Percentiles rank a stretch among this genome's conserved stretches.
phyloP scores from a whole-genome alignment of 2,888 invertebrate genomes.

The Cantharis flavilabris region DNA sequence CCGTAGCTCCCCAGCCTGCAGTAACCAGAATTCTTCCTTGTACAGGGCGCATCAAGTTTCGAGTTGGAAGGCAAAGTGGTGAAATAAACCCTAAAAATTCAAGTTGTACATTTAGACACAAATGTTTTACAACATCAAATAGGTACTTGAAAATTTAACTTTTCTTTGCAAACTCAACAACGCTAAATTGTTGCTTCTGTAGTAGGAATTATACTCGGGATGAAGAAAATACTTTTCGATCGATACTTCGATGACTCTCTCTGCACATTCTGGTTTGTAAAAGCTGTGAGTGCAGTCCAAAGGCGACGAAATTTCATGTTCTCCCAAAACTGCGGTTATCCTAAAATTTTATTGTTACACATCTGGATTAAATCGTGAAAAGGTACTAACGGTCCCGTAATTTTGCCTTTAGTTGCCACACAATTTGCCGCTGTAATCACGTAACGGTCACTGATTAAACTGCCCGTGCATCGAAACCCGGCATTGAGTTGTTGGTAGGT shows the following conservation, averaged over 20 bases:
- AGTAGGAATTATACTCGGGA: constrained; percentile 40
- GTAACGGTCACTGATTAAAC: constrained; percentile 59
- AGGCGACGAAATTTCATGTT: constrained; percentile 55
- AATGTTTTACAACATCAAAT: neutral
- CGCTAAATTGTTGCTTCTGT: constrained; percentile 39
- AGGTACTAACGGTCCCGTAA: neutral
- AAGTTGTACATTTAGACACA: neutral
- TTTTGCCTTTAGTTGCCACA: constrained; percentile 46
- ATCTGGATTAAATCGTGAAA: neutral
- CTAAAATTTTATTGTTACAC: neutral
- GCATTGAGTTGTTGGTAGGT: constrained; percentile 12
- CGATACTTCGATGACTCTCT: constrained; percentile 46
- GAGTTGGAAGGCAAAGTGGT: constrained; percentile 61
- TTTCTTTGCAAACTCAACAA: neutral
- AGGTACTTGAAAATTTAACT: neutral
- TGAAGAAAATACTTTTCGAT: constrained; percentile 52
- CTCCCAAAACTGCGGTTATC: constrained; percentile 64
- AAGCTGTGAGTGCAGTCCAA: constrained; percentile 38
- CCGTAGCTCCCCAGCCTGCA: constrained; percentile 18
- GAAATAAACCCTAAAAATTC: constrained; percentile 53
- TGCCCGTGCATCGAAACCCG: constrained; percentile 56
- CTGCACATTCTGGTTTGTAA: constrained; percentile 46
- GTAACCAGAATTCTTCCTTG: neutral
- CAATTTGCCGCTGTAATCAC: constrained; percentile 63
- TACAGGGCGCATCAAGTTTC: constrained; percentile 19